Percentiles rank a stretch among this genome's conserved stretches.
These are phyloP conservation scores for Premnoplex brunnescens DNA, from an alignment of 2,797 vertebrate species.

Conservation along the genomic window DNA sequence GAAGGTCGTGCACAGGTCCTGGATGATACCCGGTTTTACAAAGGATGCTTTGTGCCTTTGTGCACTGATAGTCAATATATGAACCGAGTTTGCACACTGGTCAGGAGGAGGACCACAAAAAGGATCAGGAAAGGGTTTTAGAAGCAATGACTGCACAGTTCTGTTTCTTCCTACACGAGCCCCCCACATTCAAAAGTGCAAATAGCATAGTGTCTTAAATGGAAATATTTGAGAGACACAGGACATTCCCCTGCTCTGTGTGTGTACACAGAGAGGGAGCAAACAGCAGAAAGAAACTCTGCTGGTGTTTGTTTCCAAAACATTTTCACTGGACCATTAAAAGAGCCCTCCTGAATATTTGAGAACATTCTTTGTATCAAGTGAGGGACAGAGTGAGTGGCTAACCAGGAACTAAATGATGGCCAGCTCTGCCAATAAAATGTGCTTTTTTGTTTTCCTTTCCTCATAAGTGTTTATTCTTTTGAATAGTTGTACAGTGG, in stretches of 20 bases:
- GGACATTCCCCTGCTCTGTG: background rate
- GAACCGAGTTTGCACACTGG: background rate
- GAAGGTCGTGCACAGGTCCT: background rate
- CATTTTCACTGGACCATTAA: background rate
- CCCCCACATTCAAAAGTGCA: background rate
- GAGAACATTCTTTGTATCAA: background rate
- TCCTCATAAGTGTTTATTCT: background rate
- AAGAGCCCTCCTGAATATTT: background rate
- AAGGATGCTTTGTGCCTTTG: background rate
- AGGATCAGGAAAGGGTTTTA: background rate
- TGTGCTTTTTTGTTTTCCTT: background rate
- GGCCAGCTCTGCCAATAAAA: background rate
- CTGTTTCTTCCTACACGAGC: background rate
- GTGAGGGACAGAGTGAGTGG: background rate
- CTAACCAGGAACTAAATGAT: background rate
- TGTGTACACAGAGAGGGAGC: background rate
- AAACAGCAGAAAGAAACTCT: background rate
- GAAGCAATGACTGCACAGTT: background rate
- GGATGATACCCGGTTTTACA: background rate
- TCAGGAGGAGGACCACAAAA: accelerated
- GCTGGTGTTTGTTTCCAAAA: background rate
- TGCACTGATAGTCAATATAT: accelerated
- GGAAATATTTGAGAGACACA: background rate
- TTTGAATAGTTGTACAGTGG: background rate
- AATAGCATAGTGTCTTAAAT: background rate